Evolutionary conservation across 2,797 vertebrate genomes (phyloP).

Genomic region (Muscicapa comitata): DNA sequence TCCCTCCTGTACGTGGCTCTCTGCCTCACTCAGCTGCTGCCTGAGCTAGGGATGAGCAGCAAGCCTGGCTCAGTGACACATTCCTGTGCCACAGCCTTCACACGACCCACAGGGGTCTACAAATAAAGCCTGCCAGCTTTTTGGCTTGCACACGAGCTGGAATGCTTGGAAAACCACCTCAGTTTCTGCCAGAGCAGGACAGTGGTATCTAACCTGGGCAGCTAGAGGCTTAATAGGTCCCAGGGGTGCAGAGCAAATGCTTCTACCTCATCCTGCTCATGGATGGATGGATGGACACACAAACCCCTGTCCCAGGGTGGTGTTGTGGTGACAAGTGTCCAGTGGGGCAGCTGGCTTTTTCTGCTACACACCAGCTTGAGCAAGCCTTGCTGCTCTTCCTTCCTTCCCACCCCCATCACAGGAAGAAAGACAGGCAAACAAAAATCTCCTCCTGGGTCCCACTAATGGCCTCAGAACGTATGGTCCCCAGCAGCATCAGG

Average conservation of each 20-base stretch:
- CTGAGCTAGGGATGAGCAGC: constrained; percentile 83
- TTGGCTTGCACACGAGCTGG: fast-evolving
- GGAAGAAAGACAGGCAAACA: neutral
- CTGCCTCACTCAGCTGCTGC: constrained; percentile 84
- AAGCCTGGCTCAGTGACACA: constrained; percentile 63
- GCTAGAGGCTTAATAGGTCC: neutral
- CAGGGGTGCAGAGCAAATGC: neutral
- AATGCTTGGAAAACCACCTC: neutral
- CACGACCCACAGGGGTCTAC: neutral
- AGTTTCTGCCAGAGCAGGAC: neutral
- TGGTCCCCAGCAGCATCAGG: neutral
- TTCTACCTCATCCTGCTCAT: neutral
- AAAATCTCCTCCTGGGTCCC: neutral
- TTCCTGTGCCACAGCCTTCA: fast-evolving
- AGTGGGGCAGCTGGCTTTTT: neutral
- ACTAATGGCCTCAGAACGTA: neutral
- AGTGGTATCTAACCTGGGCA: neutral
- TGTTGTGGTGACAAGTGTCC: neutral
- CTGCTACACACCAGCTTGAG: neutral
- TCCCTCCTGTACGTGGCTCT: constrained; percentile 76
- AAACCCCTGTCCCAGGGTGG: neutral
- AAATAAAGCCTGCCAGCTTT: neutral
- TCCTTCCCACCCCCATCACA: neutral
- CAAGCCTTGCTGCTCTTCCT: neutral
- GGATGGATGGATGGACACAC: neutral